Percentiles rank a stretch among this genome's conserved stretches.
Conservation (phyloP, 2,888 invertebrate species). For the Caenorhabditis angaria region DNA sequence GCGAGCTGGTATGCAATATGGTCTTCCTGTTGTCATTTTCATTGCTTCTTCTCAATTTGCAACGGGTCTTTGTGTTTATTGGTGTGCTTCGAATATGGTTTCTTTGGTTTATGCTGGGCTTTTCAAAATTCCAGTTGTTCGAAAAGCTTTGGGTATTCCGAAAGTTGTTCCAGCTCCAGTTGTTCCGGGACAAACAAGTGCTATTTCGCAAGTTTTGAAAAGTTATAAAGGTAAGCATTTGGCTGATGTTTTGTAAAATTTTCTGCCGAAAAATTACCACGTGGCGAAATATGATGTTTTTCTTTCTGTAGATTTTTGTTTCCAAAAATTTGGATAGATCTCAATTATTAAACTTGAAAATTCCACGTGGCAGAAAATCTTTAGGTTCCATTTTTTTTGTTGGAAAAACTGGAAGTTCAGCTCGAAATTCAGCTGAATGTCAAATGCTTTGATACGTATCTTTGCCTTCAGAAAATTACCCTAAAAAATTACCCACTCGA, state of each 20-base stretch:
- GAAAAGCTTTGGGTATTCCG: conserved; percentile 56
- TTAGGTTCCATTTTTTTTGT: conserved; percentile 3
- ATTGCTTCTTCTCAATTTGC: conserved; percentile 61
- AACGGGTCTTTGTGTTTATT: conserved; percentile 69
- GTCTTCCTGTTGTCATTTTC: conserved; percentile 63
- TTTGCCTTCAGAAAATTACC: neutral
- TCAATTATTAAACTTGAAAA: neutral
- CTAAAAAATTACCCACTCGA: no score
- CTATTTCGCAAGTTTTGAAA: conserved; percentile 41
- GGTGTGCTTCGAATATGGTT: conserved; percentile 67
- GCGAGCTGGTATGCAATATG: conserved; percentile 64
- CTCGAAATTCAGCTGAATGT: no score
- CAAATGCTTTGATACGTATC: no score
- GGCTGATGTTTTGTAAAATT: no score
- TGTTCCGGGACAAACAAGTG: conserved; percentile 20
- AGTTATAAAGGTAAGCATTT: conserved; percentile 41
- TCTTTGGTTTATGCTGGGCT: conserved; percentile 63
- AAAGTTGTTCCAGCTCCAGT: conserved; percentile 42
- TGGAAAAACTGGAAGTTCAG: neutral
- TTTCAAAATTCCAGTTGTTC: conserved; percentile 56
- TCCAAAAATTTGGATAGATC: neutral
- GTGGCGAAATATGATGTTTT: no score
- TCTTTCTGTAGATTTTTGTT: neutral
- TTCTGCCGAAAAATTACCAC: no score
- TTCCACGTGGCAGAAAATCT: no score